phyloP scores from a whole-genome alignment of 2,888 invertebrate species.

The Cephus pulcher region DNA sequence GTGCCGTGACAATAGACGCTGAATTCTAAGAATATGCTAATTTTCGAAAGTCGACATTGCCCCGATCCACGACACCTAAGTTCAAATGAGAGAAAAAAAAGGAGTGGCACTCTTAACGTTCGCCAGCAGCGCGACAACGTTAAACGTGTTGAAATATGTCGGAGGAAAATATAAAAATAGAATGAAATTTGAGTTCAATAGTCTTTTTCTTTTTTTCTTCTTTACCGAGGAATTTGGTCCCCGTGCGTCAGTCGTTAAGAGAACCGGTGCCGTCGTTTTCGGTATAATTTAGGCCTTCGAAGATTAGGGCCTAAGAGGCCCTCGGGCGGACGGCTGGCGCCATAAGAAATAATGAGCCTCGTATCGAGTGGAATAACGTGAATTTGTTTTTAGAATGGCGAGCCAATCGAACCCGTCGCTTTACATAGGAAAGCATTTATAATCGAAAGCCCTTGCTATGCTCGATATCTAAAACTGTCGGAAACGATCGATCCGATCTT shows the following conservation, averaged over 20 bases:
- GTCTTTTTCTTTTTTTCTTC: neutral
- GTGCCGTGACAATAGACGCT: neutral
- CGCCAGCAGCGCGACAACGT: neutral
- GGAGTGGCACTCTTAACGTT: neutral
- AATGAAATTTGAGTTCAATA: conserved; percentile 5
- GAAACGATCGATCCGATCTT: neutral
- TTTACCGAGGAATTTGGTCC: neutral
- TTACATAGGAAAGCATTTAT: neutral
- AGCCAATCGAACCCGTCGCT: too few species aligned
- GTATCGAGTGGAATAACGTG: neutral
- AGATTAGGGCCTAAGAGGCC: conserved; percentile 21
- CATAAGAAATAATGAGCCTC: conserved; percentile 21
- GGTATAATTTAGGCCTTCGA: conserved; percentile 20
- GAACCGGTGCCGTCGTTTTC: neutral
- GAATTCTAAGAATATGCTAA: conserved; percentile 15
- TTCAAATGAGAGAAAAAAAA: neutral
- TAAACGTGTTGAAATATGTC: neutral
- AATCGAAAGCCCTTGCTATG: neutral
- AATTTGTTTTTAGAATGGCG: neutral
- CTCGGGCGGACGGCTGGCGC: conserved; percentile 24
- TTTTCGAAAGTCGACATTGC: conserved; percentile 9
- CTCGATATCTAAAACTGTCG: neutral
- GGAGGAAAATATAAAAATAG: conserved; percentile 13
- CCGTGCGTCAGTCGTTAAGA: neutral
- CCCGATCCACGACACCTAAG: neutral